Evolutionary conservation across 2,888 invertebrate species (phyloP), one percentile per base, ranked within the genome.

Genomic region (Tenthredo notha): DNA sequence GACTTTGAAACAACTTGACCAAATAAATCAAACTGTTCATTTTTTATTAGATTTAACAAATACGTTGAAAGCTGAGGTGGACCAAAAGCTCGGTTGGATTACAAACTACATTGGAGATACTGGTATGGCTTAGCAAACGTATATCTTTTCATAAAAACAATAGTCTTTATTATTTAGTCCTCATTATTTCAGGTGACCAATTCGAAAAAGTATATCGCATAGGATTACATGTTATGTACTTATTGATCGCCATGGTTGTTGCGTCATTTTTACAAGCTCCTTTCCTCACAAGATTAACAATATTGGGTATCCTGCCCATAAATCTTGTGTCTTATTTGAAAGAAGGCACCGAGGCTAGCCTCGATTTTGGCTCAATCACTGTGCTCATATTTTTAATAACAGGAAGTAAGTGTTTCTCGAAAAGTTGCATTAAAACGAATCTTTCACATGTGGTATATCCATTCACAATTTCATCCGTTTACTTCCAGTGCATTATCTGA

Each of bases 1-100:
- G 65, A 95, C 95, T 0, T 91, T 95, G 58, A 88, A 93, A 33
- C 95, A 95, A 89, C 89, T 95, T 10, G 91, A 92, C 33, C 94
- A 95, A 89, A 95, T 95, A 61, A 95, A 95, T 87, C 90, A 92
- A 84, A 95, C 95, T 0, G 94, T 95, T 82, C 92, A 94, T 78
- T 93, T 89, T 54, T 87, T 92, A 33, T 92, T 89, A 89, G 88
- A 92, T 84, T 75, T 92, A 12, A 92, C 92, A 18, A 90, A 91
- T 65, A 89, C 87, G 1, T 92, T 93, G 91, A 90, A 90, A 5
- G 43, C 80, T 33, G 92, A 93, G 87, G 85, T 93, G n/a, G 92
- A 93, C 58, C 85, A 91, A 21, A 93, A 93, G 78, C 88, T 93
- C 2, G 91, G 89, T 6, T 93, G 93, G 93, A 89, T 93, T 65